Evolutionary conservation across 2,888 invertebrate species (phyloP).

Genomic region (Asteroscopus sphinx): DNA sequence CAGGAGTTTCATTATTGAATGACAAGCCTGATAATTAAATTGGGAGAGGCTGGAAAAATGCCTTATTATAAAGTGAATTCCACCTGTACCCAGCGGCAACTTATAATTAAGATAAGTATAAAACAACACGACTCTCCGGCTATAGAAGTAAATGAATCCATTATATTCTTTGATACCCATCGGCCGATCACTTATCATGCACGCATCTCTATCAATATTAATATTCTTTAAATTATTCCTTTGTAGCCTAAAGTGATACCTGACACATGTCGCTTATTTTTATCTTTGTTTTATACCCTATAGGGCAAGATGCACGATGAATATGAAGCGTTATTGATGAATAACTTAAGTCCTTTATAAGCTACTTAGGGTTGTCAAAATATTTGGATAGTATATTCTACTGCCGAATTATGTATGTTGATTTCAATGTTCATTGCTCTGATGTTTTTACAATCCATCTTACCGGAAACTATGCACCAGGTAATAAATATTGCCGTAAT

Average conservation of each 20-base stretch:
- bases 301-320: constrained; percentile 12
- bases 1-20: too few species aligned
- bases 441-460: too few species aligned
- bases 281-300: constrained; percentile 4
- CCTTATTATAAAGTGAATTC: not conserved
- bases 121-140: not conserved
- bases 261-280: constrained; percentile 15
- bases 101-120: constrained; percentile 4
- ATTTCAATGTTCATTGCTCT: too few species aligned
- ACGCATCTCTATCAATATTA: constrained; percentile 24
- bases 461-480: too few species aligned
- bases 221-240: constrained; percentile 31
- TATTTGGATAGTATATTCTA: too few species aligned
- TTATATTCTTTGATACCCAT: constrained; percentile 26
- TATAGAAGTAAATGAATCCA: constrained; percentile 22
- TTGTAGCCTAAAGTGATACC: constrained; percentile 21
- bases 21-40: not conserved
- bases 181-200: constrained; percentile 21
- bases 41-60: too few species aligned
- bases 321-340: constrained; percentile 1
- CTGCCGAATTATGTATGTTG: too few species aligned
- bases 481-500: too few species aligned
- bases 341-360: not conserved
- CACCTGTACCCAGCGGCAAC: constrained; percentile 1
- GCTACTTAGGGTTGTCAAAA: not conserved